Evolutionary conservation across 2,113 vertebrate species (phyloP).

Genomic region (Cyphotilapia sp.): DNA sequence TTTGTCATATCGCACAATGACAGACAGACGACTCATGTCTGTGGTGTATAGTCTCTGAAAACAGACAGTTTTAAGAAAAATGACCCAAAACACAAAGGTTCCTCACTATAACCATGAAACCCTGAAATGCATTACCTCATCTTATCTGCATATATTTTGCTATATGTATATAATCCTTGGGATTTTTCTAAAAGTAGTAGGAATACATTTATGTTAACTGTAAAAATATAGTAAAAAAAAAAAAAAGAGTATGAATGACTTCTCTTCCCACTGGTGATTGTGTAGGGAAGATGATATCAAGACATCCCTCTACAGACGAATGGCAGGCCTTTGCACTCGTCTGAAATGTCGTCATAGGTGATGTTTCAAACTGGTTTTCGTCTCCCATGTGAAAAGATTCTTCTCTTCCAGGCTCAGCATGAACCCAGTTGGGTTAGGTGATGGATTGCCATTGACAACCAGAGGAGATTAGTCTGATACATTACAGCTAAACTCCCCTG

Average conservation of each 20-base stretch:
- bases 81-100: not conserved
- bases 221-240: not conserved
- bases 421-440: slow-evolving; percentile 16
- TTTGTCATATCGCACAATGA: not conserved
- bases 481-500: slow-evolving; percentile 31
- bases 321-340: not conserved
- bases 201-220: not conserved
- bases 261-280: not conserved
- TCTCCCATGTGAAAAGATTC: not conserved
- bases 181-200: not conserved
- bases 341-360: slow-evolving; percentile 9
- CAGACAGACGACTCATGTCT: not conserved
- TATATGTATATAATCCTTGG: not conserved
- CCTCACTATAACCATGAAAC: not conserved
- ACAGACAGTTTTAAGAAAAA: not conserved
- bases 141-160: not conserved
- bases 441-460: slow-evolving; percentile 24
- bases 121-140: not conserved
- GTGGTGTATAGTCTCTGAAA: not conserved
- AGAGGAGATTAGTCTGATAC: slow-evolving; percentile 32
- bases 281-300: not conserved
- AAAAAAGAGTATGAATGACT: not conserved
- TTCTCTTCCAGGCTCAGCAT: not conserved
- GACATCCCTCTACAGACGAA: not conserved
- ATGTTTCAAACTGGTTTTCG: not conserved